These are phyloP conservation scores for Fragum fragum DNA, from an alignment of 2,888 invertebrate genomes.

Conservation along the genomic window DNA sequence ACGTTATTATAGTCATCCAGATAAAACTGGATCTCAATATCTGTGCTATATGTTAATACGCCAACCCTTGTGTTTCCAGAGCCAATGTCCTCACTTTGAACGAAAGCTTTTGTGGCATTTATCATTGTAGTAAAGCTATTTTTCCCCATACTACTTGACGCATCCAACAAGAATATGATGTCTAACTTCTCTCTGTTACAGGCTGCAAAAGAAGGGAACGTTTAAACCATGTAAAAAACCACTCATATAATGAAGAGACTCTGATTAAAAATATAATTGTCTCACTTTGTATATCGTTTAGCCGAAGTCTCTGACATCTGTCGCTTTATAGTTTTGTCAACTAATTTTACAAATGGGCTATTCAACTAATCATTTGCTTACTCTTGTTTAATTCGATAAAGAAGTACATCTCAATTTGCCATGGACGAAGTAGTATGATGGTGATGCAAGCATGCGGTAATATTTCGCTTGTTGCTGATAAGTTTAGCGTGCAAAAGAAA, in stretches of 20 bases:
- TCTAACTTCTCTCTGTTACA: constrained; percentile 38
- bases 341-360: too few relatives aligned
- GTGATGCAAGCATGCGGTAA: neutral
- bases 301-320: too few relatives aligned
- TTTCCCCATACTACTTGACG: constrained; percentile 76
- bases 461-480: neutral
- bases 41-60: constrained; percentile 77
- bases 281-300: too few relatives aligned
- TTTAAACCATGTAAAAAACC: too few relatives aligned
- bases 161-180: constrained; percentile 73
- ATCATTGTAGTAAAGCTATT: constrained; percentile 71
- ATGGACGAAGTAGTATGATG: neutral
- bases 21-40: constrained; percentile 72
- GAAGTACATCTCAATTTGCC: too few relatives aligned
- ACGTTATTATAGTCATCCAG: constrained; percentile 66
- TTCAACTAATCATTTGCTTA: too few relatives aligned
- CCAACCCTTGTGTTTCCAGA: constrained; percentile 78
- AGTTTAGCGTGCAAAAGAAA: neutral
- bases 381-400: too few relatives aligned
- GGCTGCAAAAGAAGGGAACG: constrained; percentile 41
- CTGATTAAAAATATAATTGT: too few relatives aligned
- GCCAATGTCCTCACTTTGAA: constrained; percentile 73
- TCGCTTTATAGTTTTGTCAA: too few relatives aligned
- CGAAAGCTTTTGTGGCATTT: constrained; percentile 73
- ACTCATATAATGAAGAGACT: too few relatives aligned